Conservation (phyloP, 1,140 invertebrate genomes). For the Ylistrum balloti region DNA sequence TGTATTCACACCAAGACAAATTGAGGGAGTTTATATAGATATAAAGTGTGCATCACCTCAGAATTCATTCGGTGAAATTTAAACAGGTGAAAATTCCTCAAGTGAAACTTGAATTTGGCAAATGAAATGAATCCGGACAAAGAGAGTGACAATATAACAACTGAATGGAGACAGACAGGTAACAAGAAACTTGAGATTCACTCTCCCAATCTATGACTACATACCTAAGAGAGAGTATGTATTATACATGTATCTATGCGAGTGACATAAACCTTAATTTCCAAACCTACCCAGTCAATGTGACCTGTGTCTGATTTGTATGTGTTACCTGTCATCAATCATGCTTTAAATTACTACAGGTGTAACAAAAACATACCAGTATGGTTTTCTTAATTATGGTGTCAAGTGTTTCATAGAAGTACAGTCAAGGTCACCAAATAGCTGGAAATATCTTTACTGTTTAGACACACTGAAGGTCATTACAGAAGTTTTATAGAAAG, state of each 20-base stretch:
- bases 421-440: background rate
- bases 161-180: slow-evolving; percentile 7
- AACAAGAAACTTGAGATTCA: background rate
- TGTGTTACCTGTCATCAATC: background rate
- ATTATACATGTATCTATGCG: background rate
- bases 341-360: background rate
- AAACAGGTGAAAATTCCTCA: background rate
- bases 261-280: background rate
- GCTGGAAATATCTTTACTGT: no score
- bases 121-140: background rate
- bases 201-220: background rate
- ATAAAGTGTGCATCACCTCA: background rate
- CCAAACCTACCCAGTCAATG: background rate
- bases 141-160: background rate
- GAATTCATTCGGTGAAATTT: background rate
- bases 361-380: background rate
- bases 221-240: background rate
- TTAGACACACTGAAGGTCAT: no score
- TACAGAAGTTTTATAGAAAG: no score
- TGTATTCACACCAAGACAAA: background rate
- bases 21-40: background rate
- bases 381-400: background rate
- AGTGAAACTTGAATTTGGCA: background rate
- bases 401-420: background rate
- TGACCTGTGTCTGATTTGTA: background rate